Evolutionary conservation across 2,888 invertebrate species (phyloP).

Genomic region (Diadromus collaris): DNA sequence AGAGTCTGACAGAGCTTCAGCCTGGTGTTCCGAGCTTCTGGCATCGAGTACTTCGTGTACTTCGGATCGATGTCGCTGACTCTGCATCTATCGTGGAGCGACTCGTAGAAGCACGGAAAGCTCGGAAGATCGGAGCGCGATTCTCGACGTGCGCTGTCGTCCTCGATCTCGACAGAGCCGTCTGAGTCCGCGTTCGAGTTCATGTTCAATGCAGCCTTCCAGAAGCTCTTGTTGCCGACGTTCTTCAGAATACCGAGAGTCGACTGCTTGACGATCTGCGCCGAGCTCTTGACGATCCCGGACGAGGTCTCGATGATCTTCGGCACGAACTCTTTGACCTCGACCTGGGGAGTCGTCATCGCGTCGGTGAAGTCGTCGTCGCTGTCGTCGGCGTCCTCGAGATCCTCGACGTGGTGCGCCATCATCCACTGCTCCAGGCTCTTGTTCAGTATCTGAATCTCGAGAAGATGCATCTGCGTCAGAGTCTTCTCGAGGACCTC

Average conservation of each 20-base stretch:
- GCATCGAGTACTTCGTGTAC: conserved; percentile 77
- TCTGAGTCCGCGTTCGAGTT: conserved; percentile 63
- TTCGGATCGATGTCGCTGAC: conserved; percentile 75
- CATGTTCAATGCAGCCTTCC: conserved; percentile 77
- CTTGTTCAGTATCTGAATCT: conserved; percentile 75
- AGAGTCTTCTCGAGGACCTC: conserved; percentile 74
- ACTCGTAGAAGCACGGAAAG: conserved; percentile 79
- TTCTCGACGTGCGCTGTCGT: conserved; percentile 60
- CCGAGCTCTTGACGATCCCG: conserved; percentile 80
- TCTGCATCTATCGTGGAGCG: conserved; percentile 73
- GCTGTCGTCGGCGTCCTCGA: conserved; percentile 79
- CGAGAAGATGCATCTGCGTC: conserved; percentile 74
- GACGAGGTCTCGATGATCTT: conserved; percentile 77
- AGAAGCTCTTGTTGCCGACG: conserved; percentile 77
- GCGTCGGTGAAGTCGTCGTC: conserved; percentile 83
- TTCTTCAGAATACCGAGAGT: conserved; percentile 78
- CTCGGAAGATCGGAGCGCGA: conserved; percentile 70
- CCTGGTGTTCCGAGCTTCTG: conserved; percentile 74
- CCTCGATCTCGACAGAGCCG: conserved; percentile 59
- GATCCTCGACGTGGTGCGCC: conserved; percentile 70
- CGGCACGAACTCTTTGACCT: conserved; percentile 76
- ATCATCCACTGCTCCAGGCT: conserved; percentile 74
- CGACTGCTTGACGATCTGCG: conserved; percentile 77
- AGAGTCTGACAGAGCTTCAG: conserved; percentile 78
- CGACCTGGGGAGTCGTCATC: conserved; percentile 80